Evolutionary conservation across 2,797 vertebrate species (phyloP).

Genomic region (Oreortyx pictus): DNA sequence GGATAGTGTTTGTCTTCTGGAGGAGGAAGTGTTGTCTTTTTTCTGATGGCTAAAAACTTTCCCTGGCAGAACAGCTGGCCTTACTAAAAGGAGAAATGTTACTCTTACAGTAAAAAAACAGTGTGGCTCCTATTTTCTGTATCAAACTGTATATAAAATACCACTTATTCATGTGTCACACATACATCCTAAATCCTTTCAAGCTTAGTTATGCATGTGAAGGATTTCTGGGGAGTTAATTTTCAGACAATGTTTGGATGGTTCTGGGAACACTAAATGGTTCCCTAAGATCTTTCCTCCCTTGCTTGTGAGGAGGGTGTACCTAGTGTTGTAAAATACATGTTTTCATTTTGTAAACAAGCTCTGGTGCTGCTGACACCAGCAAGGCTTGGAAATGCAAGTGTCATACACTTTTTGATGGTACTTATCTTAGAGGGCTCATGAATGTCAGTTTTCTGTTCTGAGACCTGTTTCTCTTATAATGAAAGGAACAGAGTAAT

Average conservation of each 20-base stretch:
- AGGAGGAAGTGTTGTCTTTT: background rate
- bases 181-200: background rate
- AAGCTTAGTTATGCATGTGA: background rate
- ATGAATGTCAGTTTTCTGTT: background rate
- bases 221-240: background rate
- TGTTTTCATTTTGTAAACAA: background rate
- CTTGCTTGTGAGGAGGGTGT: background rate
- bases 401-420: background rate
- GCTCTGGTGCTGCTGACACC: background rate
- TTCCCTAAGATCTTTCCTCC: background rate
- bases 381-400: background rate
- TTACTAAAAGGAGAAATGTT: background rate
- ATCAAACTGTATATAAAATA: background rate
- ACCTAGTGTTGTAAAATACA: background rate
- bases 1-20: background rate
- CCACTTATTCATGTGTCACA: background rate
- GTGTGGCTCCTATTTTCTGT: background rate
- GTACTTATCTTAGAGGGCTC: background rate
- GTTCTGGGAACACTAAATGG: background rate
- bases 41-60: background rate
- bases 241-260: constrained; percentile 1
- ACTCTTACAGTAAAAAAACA: background rate
- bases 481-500: background rate
- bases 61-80: background rate
- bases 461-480: background rate